A percentile compares a stretch with the other conserved stretches of the same genome.
phyloP scores from a whole-genome alignment of 2,797 vertebrate genomes.

The Lepidocolaptes lacrymiger region DNA sequence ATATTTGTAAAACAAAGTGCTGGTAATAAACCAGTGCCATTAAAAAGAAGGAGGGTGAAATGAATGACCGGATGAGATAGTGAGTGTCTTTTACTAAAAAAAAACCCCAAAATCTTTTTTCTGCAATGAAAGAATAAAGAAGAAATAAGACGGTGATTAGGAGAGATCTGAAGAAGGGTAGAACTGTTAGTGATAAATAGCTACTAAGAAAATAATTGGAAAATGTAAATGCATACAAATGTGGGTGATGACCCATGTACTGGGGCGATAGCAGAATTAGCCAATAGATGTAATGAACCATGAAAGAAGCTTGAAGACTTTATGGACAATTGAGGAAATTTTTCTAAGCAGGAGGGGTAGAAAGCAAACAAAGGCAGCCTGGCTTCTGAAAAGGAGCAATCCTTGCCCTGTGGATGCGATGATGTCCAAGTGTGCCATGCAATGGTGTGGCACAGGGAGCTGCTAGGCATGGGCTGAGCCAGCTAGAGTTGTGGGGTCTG shows the following conservation, averaged over 20 bases:
- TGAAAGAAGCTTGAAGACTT: background rate
- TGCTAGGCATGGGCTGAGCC: background rate
- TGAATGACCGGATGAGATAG: background rate
- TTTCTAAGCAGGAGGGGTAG: background rate
- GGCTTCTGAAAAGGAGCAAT: background rate
- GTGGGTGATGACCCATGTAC: background rate
- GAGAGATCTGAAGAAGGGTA: background rate
- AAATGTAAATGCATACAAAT: constrained; percentile 13
- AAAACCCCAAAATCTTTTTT: background rate
- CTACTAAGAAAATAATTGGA: constrained; percentile 36
- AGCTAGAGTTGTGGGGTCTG: background rate
- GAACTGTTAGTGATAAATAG: constrained; percentile 34
- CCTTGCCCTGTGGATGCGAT: fast-evolving
- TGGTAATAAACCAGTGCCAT: constrained; percentile 6
- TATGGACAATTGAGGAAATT: background rate
- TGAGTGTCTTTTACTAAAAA: background rate
- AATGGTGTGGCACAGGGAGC: background rate
- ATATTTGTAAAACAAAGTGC: constrained; percentile 29
- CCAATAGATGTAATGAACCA: background rate
- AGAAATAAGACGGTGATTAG: background rate
- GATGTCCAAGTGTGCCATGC: background rate
- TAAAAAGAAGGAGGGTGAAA: constrained; percentile 14
- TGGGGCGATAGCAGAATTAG: background rate
- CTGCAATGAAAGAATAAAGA: background rate
- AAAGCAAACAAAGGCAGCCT: background rate